Base-by-base conservation (phyloP, 2,797 vertebrate genomes). In the Mus caroli region DNA sequence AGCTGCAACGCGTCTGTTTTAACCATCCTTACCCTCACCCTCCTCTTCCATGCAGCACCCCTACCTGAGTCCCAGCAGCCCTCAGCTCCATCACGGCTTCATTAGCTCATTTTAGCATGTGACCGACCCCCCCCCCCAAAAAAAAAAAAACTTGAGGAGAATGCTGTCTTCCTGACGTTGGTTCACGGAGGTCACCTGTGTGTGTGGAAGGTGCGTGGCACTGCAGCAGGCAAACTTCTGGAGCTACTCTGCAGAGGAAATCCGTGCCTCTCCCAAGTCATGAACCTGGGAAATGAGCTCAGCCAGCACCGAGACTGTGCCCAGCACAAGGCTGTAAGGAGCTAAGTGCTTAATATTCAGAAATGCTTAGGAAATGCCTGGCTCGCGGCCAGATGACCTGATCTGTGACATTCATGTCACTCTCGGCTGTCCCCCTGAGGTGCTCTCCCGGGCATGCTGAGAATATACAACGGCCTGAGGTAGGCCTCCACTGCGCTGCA, bases 141-240 rank as follows among this genome's bases (percentile, higher is more conserved):
- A 46, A 46, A 46, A 46, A 60, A 20, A 12, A 34, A 7, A 13
- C 20, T 69, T 77, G 2, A 1, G 26, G 52, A 58, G 24, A 20
- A 2, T 17, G 8, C 31, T 43, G 40, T 5, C 67, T 20, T 82
- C 71, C 76, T 50, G 28, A 28, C 11, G 82, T 7, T 3, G 14
- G 28, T 37, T 34, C 2, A 0, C 19, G 0, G 0, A n/a, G 67
- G 69, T 76, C 20, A 2, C 71, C 37, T 5, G 15, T 19, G 4
- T 5, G 15, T 19, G 4, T 6, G 22, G 46, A 64, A 34, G n/a
- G 13, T 12, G 6, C 2, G 0, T 0, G 10, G 20, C 34, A 10
- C 46, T 54, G 50, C 56, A 52, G 34, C 15, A 17, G 54, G 9
- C 6, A 86, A 54, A 62, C 31, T n/a, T 76, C 62, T 28, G 34